Base-by-base conservation (phyloP, 2,888 invertebrate genomes). In the Microdon myrmicae region DNA sequence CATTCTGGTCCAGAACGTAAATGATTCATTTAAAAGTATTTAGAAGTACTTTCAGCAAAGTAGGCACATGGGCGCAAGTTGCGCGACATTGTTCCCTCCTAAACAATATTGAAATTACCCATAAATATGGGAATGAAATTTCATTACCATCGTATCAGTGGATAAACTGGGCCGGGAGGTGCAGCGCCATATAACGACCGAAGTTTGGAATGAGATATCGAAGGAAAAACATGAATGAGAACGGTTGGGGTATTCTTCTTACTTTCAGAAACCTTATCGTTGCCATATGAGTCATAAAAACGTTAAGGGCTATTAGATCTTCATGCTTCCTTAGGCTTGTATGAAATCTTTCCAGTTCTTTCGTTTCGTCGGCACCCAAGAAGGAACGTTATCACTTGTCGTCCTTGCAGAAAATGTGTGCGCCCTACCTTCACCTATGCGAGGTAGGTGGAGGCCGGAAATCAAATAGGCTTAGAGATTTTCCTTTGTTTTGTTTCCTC, bases 31-130 rank as follows among this genome's bases (percentile, higher is more conserved):
- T 35, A 47, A 60, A 48, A 48, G 34, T 48, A 17, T 35, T 56
- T 48, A 28, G 41, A 47, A 41, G 34, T 39, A 47, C 38, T 32
- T 43, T 60, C 34, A 14, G 17, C 19, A 60, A 13, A n/a, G 37
- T 37, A 8, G 38, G 37, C 23, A 19, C 13, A 28, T 26, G 23
- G 16, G 10, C 17, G 9, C 34, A 26, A 47, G 14, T 32, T 22
- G 5, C 19, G 45, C 31, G 34, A 14, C 37, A 56, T 56, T 64
- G 56, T 56, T 56, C 41, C 37, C n/a, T n/a, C n/a, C 56, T 17
- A 64, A 64, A 56, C 51, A 64, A 64, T 64, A 56, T 56, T 64
- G 56, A 56, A 61, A 61, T 61, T 49, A 43, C 56, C 35, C 64
- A 64, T 64, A 64, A 64, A 64, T 64, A 45, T 64, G 45, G 37